Conservation (phyloP, 2,113 vertebrate species). For the Larimichthys polyactis region DNA sequence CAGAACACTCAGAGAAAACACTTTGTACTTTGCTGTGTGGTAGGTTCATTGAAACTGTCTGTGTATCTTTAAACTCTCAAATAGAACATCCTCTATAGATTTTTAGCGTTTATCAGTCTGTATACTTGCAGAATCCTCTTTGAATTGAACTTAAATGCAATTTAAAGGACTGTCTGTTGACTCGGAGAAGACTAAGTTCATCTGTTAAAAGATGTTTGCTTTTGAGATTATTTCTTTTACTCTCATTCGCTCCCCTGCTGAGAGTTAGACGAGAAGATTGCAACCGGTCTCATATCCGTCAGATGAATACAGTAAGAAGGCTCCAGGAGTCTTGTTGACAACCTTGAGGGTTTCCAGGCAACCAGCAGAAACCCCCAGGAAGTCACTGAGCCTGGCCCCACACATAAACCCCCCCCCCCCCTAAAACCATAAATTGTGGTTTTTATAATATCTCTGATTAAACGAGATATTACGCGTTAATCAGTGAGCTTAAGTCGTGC, state of each 20-base stretch:
- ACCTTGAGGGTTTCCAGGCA: too few relatives aligned
- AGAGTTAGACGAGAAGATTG: too few relatives aligned
- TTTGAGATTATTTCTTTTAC: too few relatives aligned
- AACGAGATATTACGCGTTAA: background rate
- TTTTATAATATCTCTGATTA: too few relatives aligned
- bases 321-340: too few relatives aligned
- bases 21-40: background rate
- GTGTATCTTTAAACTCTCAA: background rate
- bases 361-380: too few relatives aligned
- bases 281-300: background rate
- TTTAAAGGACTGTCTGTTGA: background rate
- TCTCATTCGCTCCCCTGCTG: too few relatives aligned
- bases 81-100: background rate
- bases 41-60: constrained; percentile 2
- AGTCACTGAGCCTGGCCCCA: too few relatives aligned
- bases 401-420: background rate
- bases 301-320: background rate
- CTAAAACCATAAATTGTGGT: background rate
- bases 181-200: background rate
- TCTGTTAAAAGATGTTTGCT: too few relatives aligned
- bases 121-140: background rate
- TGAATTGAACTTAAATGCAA: background rate
- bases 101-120: background rate
- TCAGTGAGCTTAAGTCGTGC: background rate
- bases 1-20: constrained; percentile 19